Percentiles rank a stretch among this genome's conserved stretches.
phyloP scores from a whole-genome alignment of 2,113 vertebrate genomes.

The Polypterus bichir region DNA sequence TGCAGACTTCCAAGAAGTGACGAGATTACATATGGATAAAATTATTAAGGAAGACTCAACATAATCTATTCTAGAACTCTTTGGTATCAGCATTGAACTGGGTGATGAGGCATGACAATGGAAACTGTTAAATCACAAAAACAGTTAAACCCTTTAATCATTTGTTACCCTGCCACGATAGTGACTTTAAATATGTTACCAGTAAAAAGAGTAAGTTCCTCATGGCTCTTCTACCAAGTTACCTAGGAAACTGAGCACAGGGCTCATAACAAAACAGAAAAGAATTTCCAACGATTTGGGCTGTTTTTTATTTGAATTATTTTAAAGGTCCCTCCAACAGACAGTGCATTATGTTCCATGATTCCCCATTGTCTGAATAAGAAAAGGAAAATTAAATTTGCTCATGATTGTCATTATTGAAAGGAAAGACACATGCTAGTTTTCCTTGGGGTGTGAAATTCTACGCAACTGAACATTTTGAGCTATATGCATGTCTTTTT shows the following conservation, averaged over 20 bases:
- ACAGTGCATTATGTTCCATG: too few relatives aligned
- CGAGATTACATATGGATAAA: conserved; percentile 43
- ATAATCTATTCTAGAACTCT: conserved; percentile 43
- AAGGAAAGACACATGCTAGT: not conserved
- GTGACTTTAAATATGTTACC: conserved; percentile 22
- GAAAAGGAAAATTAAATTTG: too few relatives aligned
- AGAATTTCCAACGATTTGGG: not conserved
- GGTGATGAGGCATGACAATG: conserved; percentile 44
- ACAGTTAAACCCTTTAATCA: conserved; percentile 31
- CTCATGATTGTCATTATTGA: not conserved
- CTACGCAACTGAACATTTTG: conserved; percentile 4
- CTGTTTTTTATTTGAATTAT: not conserved
- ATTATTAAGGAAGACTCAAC: conserved; percentile 47
- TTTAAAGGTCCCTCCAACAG: too few relatives aligned
- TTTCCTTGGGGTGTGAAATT: conserved; percentile 7
- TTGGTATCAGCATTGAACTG: conserved; percentile 42
- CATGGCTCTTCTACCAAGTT: too few relatives aligned
- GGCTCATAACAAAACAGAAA: not conserved
- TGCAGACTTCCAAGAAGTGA: conserved; percentile 25
- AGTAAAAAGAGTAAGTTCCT: not conserved
- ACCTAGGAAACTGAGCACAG: not conserved
- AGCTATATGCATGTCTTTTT: conserved; percentile 2
- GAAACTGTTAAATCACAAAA: conserved; percentile 52
- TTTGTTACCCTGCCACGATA: conserved; percentile 17
- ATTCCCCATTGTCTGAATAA: too few relatives aligned